Percentiles rank a stretch among this genome's conserved stretches.
phyloP scores from a whole-genome alignment of 1,140 invertebrate species.

The Bombus consobrinus region DNA sequence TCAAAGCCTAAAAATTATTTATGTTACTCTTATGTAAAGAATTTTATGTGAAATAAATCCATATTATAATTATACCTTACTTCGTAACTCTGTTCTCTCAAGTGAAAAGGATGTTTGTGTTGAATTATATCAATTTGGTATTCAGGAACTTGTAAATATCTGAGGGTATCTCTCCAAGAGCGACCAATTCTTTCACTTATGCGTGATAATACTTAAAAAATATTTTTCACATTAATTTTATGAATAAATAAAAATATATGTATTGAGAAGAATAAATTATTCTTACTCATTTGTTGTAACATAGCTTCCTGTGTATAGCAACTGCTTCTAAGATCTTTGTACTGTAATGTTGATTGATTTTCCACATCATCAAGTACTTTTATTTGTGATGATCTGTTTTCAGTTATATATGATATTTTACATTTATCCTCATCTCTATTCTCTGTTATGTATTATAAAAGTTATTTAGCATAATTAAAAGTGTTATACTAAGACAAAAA shows the following conservation, averaged over 20 bases:
- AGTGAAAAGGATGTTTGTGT: constrained; percentile 60
- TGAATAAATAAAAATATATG: not conserved
- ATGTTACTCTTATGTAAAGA: constrained; percentile 26
- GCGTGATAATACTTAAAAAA: constrained; percentile 69
- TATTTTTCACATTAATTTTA: constrained; percentile 11
- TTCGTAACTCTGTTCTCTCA: constrained; percentile 69
- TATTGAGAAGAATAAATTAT: not conserved
- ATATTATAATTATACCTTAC: constrained; percentile 53
- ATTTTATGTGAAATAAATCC: constrained; percentile 28
- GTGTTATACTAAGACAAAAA: constrained; percentile 16
- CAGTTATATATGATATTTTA: not conserved
- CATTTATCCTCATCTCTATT: not conserved
- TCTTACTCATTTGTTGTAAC: constrained; percentile 49
- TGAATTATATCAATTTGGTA: constrained; percentile 82
- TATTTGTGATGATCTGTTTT: not conserved
- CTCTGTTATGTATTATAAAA: constrained; percentile 17
- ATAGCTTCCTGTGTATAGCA: not conserved
- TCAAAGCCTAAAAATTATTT: constrained; percentile 67
- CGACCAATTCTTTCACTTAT: constrained; percentile 81
- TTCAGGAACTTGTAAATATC: constrained; percentile 83
- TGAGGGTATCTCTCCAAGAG: constrained; percentile 83
- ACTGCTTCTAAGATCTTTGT: not conserved
- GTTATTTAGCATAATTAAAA: constrained; percentile 30
- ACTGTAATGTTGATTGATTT: not conserved
- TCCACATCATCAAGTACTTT: not conserved